phyloP scores from a whole-genome alignment of 2,888 invertebrate species.

The Epiblema foenella region DNA sequence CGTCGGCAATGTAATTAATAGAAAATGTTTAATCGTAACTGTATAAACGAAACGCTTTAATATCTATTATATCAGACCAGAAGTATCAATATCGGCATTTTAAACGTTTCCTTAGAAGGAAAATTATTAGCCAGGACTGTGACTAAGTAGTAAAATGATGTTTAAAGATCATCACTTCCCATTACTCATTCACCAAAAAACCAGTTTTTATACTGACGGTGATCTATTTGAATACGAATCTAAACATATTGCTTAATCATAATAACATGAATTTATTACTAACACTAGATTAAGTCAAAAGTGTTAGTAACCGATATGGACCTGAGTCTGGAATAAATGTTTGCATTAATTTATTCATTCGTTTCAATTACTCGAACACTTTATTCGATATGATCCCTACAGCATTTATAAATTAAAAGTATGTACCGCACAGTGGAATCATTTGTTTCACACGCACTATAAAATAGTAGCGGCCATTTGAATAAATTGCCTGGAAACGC shows the following conservation, averaged over 20 bases:
- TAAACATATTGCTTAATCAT: too few relatives aligned
- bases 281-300: too few relatives aligned
- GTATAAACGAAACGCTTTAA: not conserved
- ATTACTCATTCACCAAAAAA: too few relatives aligned
- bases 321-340: too few relatives aligned
- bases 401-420: conserved; percentile 22
- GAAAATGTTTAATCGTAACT: not conserved
- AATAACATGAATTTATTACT: too few relatives aligned
- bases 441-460: conserved; percentile 40
- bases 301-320: too few relatives aligned
- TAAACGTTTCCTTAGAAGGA: not conserved
- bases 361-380: too few relatives aligned
- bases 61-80: not conserved
- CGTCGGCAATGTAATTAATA: conserved; percentile 8
- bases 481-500: conserved; percentile 33
- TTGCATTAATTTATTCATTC: too few relatives aligned
- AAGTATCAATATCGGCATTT: not conserved
- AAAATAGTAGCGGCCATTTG: conserved; percentile 34
- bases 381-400: too few relatives aligned
- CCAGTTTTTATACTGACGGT: too few relatives aligned
- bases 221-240: too few relatives aligned
- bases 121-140: not conserved
- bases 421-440: conserved; percentile 6
- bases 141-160: not conserved
- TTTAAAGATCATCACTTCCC: too few relatives aligned